Evolutionary conservation across 2,797 vertebrate genomes (phyloP), one percentile per base, ranked within the genome.

Genomic region (Apogon hyalosoma): DNA sequence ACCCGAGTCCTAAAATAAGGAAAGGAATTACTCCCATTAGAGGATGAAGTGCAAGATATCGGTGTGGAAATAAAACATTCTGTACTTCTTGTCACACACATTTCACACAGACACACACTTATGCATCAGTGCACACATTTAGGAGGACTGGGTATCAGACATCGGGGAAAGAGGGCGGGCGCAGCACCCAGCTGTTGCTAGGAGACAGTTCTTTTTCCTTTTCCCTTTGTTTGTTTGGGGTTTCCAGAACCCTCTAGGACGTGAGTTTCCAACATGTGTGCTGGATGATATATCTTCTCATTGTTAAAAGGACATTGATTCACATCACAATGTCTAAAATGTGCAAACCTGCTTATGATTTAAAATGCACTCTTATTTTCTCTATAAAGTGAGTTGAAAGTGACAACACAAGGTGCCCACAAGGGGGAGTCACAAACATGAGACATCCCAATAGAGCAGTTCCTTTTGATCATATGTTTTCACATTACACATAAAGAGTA

Each of bases 1-100:
- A 36, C 92, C 95, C 21, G 93, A 95, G 67, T 98, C 97, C 98
- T 99, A 69, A 43, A 75, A 61, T 50, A 69, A 41, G 76, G 78
- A 56, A 68, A 59, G 36, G 45, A 56, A 79, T 73, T 36, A 69
- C 12, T 55, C 40, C 50, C 1, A 5, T 53, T 28, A 19, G 51
- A 28, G 38, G 41, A 48, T 54, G 47, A 67, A 40, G 10, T 42
- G 60, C n/a, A 46, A 24, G 36, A 67, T 40, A 9, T 13, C 0
- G 39, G 33, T 14, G 45, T 33, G 39, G 38, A 56, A 60, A 62
- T 31, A 51, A 40, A 57, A 47, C 28, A 19, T 14, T 4, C 7
- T 8, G 4, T 48, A 41, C 49, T 15, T 55, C 55, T 49, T 83
- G 61, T 75, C 52, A 63, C 56, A 42, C 56, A 39, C 61, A 70